A percentile compares a stretch with the other conserved stretches of the same genome.
phyloP scores from a whole-genome alignment of 2,113 vertebrate species.

The Dromaius novaehollandiae region DNA sequence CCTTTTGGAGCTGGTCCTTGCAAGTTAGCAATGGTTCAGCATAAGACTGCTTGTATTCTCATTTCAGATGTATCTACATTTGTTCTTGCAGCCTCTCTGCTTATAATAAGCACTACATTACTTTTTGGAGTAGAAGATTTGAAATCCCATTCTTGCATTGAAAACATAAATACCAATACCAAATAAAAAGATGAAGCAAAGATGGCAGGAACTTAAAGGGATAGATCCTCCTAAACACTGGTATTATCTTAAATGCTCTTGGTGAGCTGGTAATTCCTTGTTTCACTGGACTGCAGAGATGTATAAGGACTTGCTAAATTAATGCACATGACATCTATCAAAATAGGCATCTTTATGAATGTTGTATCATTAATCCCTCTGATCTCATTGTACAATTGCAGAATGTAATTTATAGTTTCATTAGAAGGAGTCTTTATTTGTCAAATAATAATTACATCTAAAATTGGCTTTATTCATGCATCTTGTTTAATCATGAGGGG shows the following conservation, averaged over 20 bases:
- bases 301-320: neutral
- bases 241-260: neutral
- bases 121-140: neutral
- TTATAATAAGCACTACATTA: neutral
- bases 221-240: neutral
- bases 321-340: neutral
- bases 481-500: neutral
- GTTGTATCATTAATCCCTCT: neutral
- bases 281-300: neutral
- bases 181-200: neutral
- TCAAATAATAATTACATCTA: neutral
- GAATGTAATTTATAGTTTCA: constrained; percentile 25
- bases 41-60: neutral
- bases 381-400: neutral
- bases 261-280: neutral
- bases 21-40: neutral
- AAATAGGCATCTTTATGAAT: neutral
- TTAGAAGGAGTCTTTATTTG: neutral
- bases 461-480: rapidly evolving
- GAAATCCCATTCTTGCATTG: neutral
- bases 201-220: neutral
- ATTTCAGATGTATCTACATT: neutral
- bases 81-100: neutral
- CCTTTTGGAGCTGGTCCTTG: neutral
- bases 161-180: neutral